These are phyloP conservation scores for Mirza zaza DNA, from an alignment of 2,113 vertebrate species.

Conservation along the genomic window DNA sequence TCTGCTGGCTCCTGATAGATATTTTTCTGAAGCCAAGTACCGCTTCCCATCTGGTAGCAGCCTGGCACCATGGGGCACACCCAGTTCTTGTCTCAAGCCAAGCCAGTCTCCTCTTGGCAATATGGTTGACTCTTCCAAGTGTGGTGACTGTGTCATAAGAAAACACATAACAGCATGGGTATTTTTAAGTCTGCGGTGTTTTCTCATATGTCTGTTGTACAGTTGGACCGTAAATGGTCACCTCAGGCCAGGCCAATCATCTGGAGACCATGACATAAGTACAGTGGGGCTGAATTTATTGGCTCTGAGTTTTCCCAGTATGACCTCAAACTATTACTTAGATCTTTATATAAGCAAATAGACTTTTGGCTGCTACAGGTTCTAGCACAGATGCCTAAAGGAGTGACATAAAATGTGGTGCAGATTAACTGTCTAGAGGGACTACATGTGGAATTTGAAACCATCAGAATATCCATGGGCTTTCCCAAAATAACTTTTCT, in stretches of 20 bases:
- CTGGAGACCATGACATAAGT: neutral
- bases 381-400: neutral
- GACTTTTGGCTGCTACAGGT: neutral
- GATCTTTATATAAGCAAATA: neutral
- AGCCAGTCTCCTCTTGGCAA: neutral
- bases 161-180: neutral
- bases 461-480: neutral
- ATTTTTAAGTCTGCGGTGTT: conserved; percentile 55
- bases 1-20: neutral
- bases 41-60: neutral
- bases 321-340: neutral
- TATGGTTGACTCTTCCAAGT: neutral
- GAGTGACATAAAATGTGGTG: neutral
- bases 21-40: neutral
- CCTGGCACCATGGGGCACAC: neutral
- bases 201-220: conserved; percentile 15
- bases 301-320: conserved; percentile 7
- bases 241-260: neutral
- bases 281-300: neutral
- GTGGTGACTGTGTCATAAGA: neutral
- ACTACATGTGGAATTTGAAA: neutral
- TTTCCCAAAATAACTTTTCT: conserved; percentile 24
- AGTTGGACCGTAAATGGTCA: conserved; percentile 18
- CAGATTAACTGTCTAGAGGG: neutral
- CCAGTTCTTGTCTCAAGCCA: neutral